Base-by-base conservation (phyloP, 2,797 vertebrate species). In the Parauchenoglanis ngamensis region DNA sequence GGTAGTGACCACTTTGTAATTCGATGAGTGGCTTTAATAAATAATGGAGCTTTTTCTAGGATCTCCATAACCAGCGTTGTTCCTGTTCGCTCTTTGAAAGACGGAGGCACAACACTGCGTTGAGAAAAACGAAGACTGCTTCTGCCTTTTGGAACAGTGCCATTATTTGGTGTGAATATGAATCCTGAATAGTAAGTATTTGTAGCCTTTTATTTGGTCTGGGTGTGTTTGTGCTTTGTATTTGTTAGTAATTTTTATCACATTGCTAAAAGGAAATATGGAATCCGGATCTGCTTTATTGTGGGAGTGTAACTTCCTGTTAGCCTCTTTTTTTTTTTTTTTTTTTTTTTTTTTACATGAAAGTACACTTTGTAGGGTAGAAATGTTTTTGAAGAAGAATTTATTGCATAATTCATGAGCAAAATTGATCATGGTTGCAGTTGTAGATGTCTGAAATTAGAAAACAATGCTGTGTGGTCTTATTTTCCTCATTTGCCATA, bases 111-210 rank as follows among this genome's bases (percentile, higher is more conserved):
- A 77, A 13, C 87, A 77, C 61, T 81, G 56, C 3, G n/a, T 61
- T 63, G 46, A 86, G 40, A 73, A 28, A 84, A 85, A 61, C 54
- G 77, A 54, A 59, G 70, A 76, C 21, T 8, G 67, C 49, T 28
- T 46, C 72, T 11, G 56, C 21, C 46, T 23, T 57, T 59, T 44
- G 31, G 54, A 87, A 85, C 54, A 15, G 80, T 86, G 85, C 59
- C 61, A 68, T 72, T 57, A 52, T 82, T 59, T 65, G 78, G 46
- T 35, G 10, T 85, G 8, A 92, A 79, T 89, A 96, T 96, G 95
- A 96, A 95, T 92, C 96, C 96, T 75, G 96, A 96, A 88, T 96
- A 96, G 96, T 96, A 92, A 96, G 96, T 96, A 92, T 40, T 0
- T 40, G 21, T 15, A 13, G 0, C 23, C 78, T 19, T 85, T 17